A percentile compares a stretch with the other conserved stretches of the same genome.
These are phyloP conservation scores for Ptychoptera contaminata DNA, from an alignment of 2,888 invertebrate species.

Conservation along the genomic window DNA sequence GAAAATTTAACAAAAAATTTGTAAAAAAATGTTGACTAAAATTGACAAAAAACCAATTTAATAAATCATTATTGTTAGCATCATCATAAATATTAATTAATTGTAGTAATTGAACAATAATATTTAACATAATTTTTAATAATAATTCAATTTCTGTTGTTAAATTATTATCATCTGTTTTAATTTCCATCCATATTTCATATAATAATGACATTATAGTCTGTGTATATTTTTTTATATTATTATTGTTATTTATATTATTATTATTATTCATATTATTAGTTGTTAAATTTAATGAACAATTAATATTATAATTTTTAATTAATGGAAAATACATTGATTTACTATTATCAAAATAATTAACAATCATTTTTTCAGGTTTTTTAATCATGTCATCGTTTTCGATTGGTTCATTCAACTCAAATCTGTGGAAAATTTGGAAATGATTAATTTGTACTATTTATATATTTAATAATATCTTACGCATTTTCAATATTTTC, in stretches of 20 bases:
- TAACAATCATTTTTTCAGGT: conserved; percentile 8
- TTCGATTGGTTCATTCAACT: not conserved
- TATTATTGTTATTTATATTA: conserved; percentile 24
- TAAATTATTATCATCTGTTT: conserved; percentile 34
- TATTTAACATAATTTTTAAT: conserved; percentile 44
- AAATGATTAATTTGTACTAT: not conserved
- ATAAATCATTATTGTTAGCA: conserved; percentile 27
- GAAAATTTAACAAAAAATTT: conserved; percentile 33
- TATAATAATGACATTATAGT: conserved; percentile 60
- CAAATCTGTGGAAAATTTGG: not conserved
- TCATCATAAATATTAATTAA: conserved; percentile 24
- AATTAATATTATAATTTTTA: not conserved
- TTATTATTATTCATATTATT: too few relatives aligned
- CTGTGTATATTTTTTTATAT: conserved; percentile 42
- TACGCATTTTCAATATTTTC: not conserved
- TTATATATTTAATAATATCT: not conserved
- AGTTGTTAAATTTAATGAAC: not conserved
- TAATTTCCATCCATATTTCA: conserved; percentile 73
- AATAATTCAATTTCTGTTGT: conserved; percentile 46
- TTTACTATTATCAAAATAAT: conserved; percentile 23
- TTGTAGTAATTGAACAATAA: conserved; percentile 43
- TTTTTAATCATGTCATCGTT: not conserved
- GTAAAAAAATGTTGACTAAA: conserved; percentile 38
- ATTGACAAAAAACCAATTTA: conserved; percentile 35
- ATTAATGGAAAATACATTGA: conserved; percentile 26